phyloP scores from a whole-genome alignment of 2,797 vertebrate species.

The Brachymystax lenok region DNA sequence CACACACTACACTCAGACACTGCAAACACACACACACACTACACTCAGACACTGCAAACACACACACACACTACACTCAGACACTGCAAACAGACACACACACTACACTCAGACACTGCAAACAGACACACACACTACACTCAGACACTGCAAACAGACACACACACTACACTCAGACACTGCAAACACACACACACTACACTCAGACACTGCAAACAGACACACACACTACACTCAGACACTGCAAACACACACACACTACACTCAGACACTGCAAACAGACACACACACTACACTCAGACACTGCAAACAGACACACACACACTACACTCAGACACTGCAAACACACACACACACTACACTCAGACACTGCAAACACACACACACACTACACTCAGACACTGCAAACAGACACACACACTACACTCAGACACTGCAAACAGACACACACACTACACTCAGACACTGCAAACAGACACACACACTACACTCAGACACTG shows the following conservation, averaged over 20 bases:
- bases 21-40: background rate
- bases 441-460: background rate
- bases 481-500: too few relatives aligned
- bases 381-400: slow-evolving; percentile 28
- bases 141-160: slow-evolving; percentile 5
- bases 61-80: slow-evolving; percentile 26
- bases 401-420: slow-evolving; percentile 16
- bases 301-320: slow-evolving; percentile 4
- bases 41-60: slow-evolving; percentile 25
- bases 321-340: slow-evolving; percentile 1
- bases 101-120: slow-evolving; percentile 27
- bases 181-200: too few relatives aligned
- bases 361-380: slow-evolving; percentile 24
- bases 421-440: slow-evolving; percentile 8
- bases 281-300: background rate
- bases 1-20: slow-evolving; percentile 9
- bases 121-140: slow-evolving; percentile 7
- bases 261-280: slow-evolving; percentile 27
- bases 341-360: slow-evolving; percentile 34
- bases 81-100: slow-evolving; percentile 26
- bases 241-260: slow-evolving; percentile 27
- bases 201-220: slow-evolving; percentile 38
- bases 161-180: background rate
- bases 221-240: slow-evolving; percentile 25
- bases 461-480: background rate